Base-by-base conservation (phyloP, 1,140 invertebrate genomes). In the Sycophaga agraensis region DNA sequence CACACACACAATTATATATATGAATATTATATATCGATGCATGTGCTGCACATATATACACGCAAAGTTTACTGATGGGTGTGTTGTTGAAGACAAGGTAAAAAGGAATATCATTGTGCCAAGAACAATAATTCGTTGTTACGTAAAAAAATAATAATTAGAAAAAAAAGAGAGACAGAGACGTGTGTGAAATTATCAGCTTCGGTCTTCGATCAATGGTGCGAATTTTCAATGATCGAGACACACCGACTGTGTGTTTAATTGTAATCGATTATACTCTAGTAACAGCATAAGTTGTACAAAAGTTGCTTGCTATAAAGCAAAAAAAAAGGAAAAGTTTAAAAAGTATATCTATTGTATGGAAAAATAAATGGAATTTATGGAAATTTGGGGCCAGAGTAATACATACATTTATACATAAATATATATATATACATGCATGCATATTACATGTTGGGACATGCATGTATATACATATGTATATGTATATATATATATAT, bases 351-450 rank as follows among this genome's bases (percentile, higher is more conserved):
- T 71, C 39, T 69, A 69, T 65, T 66, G 50, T 46, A 56, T 54
- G 55, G 40, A 60, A 39, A 65, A 63, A 64, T 64, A 66, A 43
- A 72, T 73, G 68, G 73, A 69, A 72, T 74, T 74, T 74, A 77
- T 71, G 69, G 51, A 73, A 75, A 75, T 76, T 69, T 71, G 77
- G 76, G 76, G 75, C 76, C 77, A 80, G 72, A 80, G 68, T 69
- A 78, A 77, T 75, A 77, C 66, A 72, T 73, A 70, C 73, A 73
- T 73, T 71, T 75, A 75, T 73, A 67, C 42, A 65, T 59, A 72
- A 71, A 73, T 72, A 72, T 69, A 71, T 68, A 64, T 70, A 71
- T 71, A 70, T 56, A 70, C 51, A 64, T 63, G 68, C 9, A 48
- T 63, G 53, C 24, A 22, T 14, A 24, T 24, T 4, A 6, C 4